Evolutionary conservation across 2,888 invertebrate species (phyloP).

Genomic region (Pimpla rufipes): DNA sequence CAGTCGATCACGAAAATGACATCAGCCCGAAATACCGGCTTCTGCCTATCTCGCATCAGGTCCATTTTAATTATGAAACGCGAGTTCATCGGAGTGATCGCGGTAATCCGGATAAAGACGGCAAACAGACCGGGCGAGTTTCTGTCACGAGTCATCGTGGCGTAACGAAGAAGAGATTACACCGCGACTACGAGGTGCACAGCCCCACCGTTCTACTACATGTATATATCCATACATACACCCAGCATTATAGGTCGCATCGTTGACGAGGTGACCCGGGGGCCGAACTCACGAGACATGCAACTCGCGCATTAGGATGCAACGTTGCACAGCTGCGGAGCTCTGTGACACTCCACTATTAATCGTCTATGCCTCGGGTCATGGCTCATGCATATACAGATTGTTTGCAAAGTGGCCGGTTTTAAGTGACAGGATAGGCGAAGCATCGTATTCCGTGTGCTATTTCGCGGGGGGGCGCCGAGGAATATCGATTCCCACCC

Average conservation of each 20-base stretch:
- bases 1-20: too few species aligned
- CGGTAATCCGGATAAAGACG: too few species aligned
- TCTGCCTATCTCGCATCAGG: too few species aligned
- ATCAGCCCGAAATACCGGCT: too few species aligned
- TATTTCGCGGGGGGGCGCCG: slow-evolving; percentile 38
- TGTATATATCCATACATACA: background rate
- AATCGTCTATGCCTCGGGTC: slow-evolving; percentile 67
- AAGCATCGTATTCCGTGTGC: slow-evolving; percentile 57
- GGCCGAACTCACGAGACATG: slow-evolving; percentile 68
- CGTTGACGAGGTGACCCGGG: slow-evolving; percentile 49
- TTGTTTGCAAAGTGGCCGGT: slow-evolving; percentile 69
- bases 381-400: slow-evolving; percentile 71
- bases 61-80: too few species aligned
- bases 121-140: too few species aligned
- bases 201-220: background rate
- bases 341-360: slow-evolving; percentile 72
- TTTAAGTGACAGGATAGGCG: slow-evolving; percentile 69
- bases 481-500: slow-evolving; percentile 57
- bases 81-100: too few species aligned
- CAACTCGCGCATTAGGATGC: slow-evolving; percentile 73
- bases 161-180: background rate
- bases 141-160: background rate
- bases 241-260: slow-evolving; percentile 40
- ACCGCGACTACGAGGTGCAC: background rate
- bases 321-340: slow-evolving; percentile 66